Evolutionary conservation across 2,888 invertebrate genomes (phyloP), one percentile per base, ranked within the genome.

Genomic region (Drosophila formosana): DNA sequence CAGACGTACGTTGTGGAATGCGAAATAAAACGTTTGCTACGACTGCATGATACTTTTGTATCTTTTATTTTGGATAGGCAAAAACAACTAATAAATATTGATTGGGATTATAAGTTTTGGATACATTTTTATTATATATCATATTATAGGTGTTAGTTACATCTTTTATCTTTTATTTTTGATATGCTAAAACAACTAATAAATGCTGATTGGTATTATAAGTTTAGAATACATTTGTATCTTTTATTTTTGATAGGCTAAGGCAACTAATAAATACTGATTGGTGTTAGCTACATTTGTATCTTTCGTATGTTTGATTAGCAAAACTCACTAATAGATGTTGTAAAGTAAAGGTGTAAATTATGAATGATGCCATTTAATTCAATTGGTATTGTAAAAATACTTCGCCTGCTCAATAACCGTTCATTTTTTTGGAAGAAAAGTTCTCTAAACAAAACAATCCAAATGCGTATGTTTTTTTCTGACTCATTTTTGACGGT

Each of bases 401-500:
- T 8, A 4, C 26, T 39, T 5, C 7, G 9, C 1, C 4, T 28
- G 13, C 5, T 30, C 30, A 32, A 30, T 28, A 30, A n/a, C 3
- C 34, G 18, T n/a, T 18, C 18, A 0, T 8, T 8, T 25, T 43
- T 4, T 30, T 41, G 7, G 2, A 32, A 5, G n/a, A 37, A 30
- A 53, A 32, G 30, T 45, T 30, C 9, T 49, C 23, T 11, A 28
- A 11, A n/a, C n/a, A 28, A 28, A 25, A 34, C 5, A 30, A 23
- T 4, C 11, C n/a, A 5, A 52, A 53, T 32, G 25, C 8, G 13
- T 49, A 8, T 28, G 18, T 8, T 18, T 25, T 30, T 34, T 56
- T 60, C 30, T 75, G 72, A 72, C 46, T 61, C 72, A 72, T 56
- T 13, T 30, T 47, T 46, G 37, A 9, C 1, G 28, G 26, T 13